Base-by-base conservation (phyloP, 2,888 invertebrate genomes). In the Chloroclysta siterata region DNA sequence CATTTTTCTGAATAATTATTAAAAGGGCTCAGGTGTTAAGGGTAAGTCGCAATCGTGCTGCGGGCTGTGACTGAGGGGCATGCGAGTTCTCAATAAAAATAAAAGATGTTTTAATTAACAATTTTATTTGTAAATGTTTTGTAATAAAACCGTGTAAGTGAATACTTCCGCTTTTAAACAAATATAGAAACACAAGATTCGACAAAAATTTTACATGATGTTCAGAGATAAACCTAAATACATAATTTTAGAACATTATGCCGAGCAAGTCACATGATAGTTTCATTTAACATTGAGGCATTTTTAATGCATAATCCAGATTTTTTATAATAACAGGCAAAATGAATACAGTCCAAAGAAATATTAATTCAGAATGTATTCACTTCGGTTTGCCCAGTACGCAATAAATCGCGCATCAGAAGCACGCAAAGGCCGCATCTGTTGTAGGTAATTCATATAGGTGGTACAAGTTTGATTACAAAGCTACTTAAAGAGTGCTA, bases 101-200 rank as follows among this genome's bases (percentile, higher is more conserved):
- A 29, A 54, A 48, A 59, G 86, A 87, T 47, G 11, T 47, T 33
- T 61, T 65, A 22, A 51, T 61, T 62, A 65, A 65, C 65, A 90
- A 87, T 77, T 87, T 84, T 88, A 89, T 89, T 86, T 90, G 81
- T 84, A 89, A 88, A 86, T 84, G 81, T 82, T 80, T 80, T 77
- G 77, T 76, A 75, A 79, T 76, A 81, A 79, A 80, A 61, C 82
- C 85, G 80, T 85, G 88, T 87, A 83, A 46, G 54, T 71, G 82
- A 76, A 77, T 80, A 85, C 83, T 82, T 83, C 84, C 73, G 68
- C 61, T 68, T 63, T 61, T 66, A 33, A 53, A 63, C 53, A 65
- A 66, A 70, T 74, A 71, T 68, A 70, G 68, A 74, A 72, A 69
- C 64, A 72, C 70, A 63, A 71, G 61, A 63, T 61, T 56, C 62